Percentiles rank a stretch among this genome's conserved stretches.
Conservation (phyloP, 1,140 invertebrate genomes). For the Lutraria rhynchaena region DNA sequence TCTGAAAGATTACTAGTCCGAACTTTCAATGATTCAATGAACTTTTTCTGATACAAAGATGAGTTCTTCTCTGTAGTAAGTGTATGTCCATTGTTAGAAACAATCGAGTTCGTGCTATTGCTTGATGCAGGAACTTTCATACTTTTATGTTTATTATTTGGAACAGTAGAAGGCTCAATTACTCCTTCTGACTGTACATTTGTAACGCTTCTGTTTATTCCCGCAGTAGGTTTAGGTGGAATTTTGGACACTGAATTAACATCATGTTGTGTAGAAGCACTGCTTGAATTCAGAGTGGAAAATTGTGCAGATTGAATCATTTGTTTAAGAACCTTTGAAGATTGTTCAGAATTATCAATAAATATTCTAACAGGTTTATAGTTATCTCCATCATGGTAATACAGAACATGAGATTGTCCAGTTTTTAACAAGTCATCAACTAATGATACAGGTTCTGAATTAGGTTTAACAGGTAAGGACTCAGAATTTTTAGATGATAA, state of each 20-base stretch:
- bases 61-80: not conserved
- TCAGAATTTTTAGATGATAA: no score
- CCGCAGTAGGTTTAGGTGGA: not conserved
- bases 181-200: not conserved
- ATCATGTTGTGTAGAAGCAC: no score
- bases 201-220: no score
- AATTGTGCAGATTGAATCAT: slow-evolving; percentile 35
- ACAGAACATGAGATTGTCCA: slow-evolving; percentile 26
- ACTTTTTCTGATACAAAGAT: slow-evolving; percentile 18
- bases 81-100: no score
- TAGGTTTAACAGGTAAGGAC: no score
- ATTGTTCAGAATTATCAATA: slow-evolving; percentile 47
- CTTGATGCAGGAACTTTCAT: no score
- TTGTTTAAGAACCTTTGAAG: slow-evolving; percentile 32
- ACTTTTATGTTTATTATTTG: no score
- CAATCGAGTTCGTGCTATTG: no score
- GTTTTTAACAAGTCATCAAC: not conserved
- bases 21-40: slow-evolving; percentile 8
- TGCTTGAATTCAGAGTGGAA: not conserved
- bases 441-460: not conserved
- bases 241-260: not conserved
- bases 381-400: slow-evolving; percentile 32
- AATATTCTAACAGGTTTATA: slow-evolving; percentile 50
- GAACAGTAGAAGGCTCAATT: not conserved
- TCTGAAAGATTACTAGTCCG: not conserved